Evolutionary conservation across 2,797 vertebrate species (phyloP), one percentile per base, ranked within the genome.

Genomic region (Spea hammondii): DNA sequence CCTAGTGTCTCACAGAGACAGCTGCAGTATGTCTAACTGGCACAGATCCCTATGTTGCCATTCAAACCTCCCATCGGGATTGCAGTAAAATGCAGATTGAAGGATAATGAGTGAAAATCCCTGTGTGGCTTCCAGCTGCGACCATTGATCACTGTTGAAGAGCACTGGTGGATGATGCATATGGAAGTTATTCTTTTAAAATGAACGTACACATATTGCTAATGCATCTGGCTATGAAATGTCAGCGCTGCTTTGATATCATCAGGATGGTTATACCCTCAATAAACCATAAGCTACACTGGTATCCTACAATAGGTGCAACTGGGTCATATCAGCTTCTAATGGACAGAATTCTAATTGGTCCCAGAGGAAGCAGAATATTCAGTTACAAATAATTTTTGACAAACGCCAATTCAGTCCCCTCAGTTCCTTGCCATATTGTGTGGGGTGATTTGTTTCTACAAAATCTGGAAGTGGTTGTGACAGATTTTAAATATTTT

Each of bases 51-150:
- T 69, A 72, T 57, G 80, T 51, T 82, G 80, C 70, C 67, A 82
- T 78, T 78, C 74, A 82, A 77, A 67, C 50, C 80, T 76, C 80
- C 80, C 80, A 78, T 65, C 14, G 75, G 80, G 80, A 82, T 57
- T 32, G 55, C 17, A 72, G 75, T 49, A 78, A 73, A 70, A 77
- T 82, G 45, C 57, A 74, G 65, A 77, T 82, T 74, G 80, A 50
- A 76, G 65, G 55, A 77, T 82, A 77, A 77, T 70, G 75, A 82
- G 65, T 70, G 55, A 64, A 74, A 64, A 76, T 51, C 65, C 54
- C 74, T 59, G 51, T 69, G 17, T 70, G n/a, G 64, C 70, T 65
- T 70, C 65, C 75, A 82, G 80, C 80, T 82, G 75, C 74, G 80
- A 77, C 75, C 70, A 73, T 70, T 81, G 79, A 81, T 81, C 79